Evolutionary conservation across 2,113 vertebrate species (phyloP).

Genomic region (Stomatorhinus ivindoensis): DNA sequence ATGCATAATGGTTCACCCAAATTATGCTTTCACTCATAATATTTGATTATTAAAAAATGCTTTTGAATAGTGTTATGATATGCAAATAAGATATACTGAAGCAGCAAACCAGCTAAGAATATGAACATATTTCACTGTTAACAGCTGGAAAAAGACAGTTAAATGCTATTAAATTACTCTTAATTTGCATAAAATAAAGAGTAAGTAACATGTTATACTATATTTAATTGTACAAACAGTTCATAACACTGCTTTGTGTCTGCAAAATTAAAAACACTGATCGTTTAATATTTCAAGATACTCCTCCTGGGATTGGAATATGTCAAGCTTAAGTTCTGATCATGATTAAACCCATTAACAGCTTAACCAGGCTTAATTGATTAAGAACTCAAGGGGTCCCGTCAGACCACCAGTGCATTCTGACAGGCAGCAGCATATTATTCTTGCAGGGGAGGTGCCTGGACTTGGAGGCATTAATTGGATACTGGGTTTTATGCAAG

Average conservation of each 20-base stretch:
- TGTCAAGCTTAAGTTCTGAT: slow-evolving; percentile 1
- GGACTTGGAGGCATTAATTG: neutral
- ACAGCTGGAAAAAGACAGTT: neutral
- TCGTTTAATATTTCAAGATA: neutral
- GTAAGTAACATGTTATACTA: neutral
- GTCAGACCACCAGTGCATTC: neutral
- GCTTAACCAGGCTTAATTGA: neutral
- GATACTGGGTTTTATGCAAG: neutral
- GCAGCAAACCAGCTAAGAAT: neutral
- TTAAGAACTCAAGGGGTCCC: slow-evolving; percentile 1
- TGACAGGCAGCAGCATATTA: neutral
- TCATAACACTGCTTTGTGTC: neutral
- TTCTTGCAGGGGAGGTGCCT: neutral
- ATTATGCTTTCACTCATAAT: neutral
- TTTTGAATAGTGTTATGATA: neutral
- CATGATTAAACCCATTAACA: slow-evolving; percentile 9
- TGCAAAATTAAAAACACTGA: neutral
- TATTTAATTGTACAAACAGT: neutral
- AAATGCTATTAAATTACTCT: neutral
- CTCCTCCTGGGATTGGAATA: neutral
- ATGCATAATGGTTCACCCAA: neutral
- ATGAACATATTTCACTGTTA: neutral
- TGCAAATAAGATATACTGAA: neutral
- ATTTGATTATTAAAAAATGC: neutral
- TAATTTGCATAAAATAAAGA: neutral